Evolutionary conservation across 2,797 vertebrate species (phyloP).

Genomic region (Dicrostonyx torquatus): DNA sequence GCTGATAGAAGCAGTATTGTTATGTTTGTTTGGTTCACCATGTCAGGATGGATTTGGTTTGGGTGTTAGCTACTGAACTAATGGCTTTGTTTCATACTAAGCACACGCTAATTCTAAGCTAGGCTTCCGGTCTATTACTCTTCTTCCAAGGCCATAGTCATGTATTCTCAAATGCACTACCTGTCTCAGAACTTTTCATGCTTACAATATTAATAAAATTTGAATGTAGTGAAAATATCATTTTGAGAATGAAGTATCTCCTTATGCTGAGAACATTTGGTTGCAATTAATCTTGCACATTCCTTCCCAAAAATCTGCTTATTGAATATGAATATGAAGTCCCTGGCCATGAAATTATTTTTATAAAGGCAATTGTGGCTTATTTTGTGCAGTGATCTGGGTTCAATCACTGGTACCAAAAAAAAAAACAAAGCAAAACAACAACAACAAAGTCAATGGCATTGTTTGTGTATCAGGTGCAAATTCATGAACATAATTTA

Average conservation of each 20-base stretch:
- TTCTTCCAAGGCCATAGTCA: background rate
- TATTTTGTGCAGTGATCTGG: background rate
- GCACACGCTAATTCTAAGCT: background rate
- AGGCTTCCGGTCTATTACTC: background rate
- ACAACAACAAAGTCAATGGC: background rate
- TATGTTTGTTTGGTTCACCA: background rate
- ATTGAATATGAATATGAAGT: background rate
- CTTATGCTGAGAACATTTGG: background rate
- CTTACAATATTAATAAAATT: background rate
- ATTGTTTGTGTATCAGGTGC: background rate
- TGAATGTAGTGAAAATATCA: background rate
- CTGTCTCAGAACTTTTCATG: background rate
- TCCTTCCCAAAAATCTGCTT: background rate
- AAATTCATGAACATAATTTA: background rate
- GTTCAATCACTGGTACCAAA: background rate
- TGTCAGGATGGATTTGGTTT: background rate
- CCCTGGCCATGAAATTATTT: background rate
- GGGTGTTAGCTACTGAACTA: background rate
- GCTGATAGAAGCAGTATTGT: no score
- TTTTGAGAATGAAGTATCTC: constrained; percentile 16
- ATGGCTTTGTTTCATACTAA: background rate
- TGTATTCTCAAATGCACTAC: background rate
- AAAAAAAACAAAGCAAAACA: background rate
- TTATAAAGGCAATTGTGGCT: background rate
- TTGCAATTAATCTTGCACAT: background rate